A percentile compares a stretch with the other conserved stretches of the same genome.
These are phyloP conservation scores for Acanthiza pusilla DNA, from an alignment of 2,797 vertebrate species.

Conservation along the genomic window DNA sequence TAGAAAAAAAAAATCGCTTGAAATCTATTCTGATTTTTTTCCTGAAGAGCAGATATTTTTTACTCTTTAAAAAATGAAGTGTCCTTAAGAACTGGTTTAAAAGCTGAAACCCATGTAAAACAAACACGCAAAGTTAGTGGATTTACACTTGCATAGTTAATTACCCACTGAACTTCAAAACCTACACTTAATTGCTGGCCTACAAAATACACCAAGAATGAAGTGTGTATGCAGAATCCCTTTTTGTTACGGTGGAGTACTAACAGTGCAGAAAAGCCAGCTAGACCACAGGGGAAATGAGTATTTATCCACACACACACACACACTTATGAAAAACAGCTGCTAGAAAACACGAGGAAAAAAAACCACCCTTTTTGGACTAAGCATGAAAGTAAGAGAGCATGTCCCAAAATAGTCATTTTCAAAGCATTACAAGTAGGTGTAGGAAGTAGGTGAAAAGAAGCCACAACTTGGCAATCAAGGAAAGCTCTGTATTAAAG, in stretches of 20 bases:
- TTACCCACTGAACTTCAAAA: background rate
- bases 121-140: background rate
- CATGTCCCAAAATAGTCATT: background rate
- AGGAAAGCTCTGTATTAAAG: background rate
- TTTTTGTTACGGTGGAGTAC: background rate
- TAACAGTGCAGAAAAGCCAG: background rate
- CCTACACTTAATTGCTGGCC: background rate
- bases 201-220: background rate
- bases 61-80: background rate
- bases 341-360: background rate
- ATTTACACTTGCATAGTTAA: constrained; percentile 1
- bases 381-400: background rate
- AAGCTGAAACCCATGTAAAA: background rate
- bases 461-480: background rate
- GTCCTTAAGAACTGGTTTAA: background rate
- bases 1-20: background rate
- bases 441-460: background rate
- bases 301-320: background rate
- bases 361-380: background rate
- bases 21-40: background rate
- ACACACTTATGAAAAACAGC: background rate
- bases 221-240: background rate
- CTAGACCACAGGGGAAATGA: background rate
- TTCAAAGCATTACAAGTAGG: background rate
- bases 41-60: background rate